These are phyloP conservation scores for Limonius californicus DNA, from an alignment of 1,140 invertebrate species.

Conservation along the genomic window DNA sequence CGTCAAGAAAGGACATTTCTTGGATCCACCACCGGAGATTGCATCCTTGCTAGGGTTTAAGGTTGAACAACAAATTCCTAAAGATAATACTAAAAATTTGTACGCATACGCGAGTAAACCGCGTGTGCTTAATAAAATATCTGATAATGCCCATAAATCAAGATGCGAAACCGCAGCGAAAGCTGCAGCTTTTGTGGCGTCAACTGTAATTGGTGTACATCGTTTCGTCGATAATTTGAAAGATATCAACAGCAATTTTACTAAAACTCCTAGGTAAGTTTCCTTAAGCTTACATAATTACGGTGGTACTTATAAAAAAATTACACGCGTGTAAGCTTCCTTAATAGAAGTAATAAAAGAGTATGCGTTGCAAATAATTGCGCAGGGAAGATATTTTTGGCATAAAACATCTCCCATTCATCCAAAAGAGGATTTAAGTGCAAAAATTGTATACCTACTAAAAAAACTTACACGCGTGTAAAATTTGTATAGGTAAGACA, in stretches of 20 bases:
- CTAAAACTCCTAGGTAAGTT: constrained; percentile 24
- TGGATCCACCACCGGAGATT: constrained; percentile 70
- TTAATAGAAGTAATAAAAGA: too few relatives aligned
- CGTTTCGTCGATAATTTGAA: constrained; percentile 17
- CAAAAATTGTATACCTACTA: too few relatives aligned
- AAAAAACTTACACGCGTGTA: too few relatives aligned
- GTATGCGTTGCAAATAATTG: too few relatives aligned
- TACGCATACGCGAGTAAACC: constrained; percentile 60
- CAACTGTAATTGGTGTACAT: constrained; percentile 30
- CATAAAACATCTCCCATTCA: too few relatives aligned
- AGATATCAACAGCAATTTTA: constrained; percentile 30
- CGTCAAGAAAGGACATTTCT: constrained; percentile 70
- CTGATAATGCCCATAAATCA: constrained; percentile 28
- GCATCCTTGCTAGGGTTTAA: constrained; percentile 60
- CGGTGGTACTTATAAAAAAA: too few relatives aligned
- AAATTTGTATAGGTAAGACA: too few relatives aligned
- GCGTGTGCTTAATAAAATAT: constrained; percentile 46
- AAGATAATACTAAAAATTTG: constrained; percentile 47
- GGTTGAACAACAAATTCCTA: constrained; percentile 43
- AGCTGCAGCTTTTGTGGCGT: constrained; percentile 34
- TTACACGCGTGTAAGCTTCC: too few relatives aligned
- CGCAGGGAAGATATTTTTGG: too few relatives aligned
- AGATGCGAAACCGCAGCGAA: constrained; percentile 43
- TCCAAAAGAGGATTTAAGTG: too few relatives aligned
- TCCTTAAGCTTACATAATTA: not conserved